Base-by-base conservation (phyloP, 2,888 invertebrate genomes). In the Parnassius orleans region DNA sequence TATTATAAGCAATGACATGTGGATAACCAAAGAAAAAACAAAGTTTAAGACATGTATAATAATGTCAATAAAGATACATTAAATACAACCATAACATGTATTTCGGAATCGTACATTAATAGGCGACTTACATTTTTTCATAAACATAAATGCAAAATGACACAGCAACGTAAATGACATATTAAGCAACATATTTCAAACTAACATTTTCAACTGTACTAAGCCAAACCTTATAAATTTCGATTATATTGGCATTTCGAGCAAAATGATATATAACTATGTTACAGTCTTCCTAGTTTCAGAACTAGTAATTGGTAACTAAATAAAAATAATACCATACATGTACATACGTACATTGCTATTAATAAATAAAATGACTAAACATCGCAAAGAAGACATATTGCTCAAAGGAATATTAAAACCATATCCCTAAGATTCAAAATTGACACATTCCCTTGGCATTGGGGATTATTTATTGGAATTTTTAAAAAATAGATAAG, bases 231-330 rank as follows among this genome's bases (percentile, higher is more conserved):
- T 3, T 46, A n/a, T 9, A 46, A 46, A 46, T 46, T 9, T 46
- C 46, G 3, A 33, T 33, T 46, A 10, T 46, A 14, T 47, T 47
- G 47, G 47, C 48, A 14, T 24, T 24, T 51, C 10, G 24, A 51
- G 2, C 9, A 51, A 24, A 10, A 24, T 15, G 10, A 33, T 33
- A 33, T 33, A 7, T 3, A 46, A 46, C 42, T 15, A 51, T 46
- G 41, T 19, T 33, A 51, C 55, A 61, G 55, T 61, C 61, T 57
- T 57, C 19, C 48, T 43, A 61, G 62, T 47, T 53, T 53, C 24
- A 15, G 15, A 62, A 61, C 57, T 57, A 63, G 63, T 48, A 14
- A 63, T 56, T 63, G 63, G 63, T 63, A 63, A 63, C 63, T 54
- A 58, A 50, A 54, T 44, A 63, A 50, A 57, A 43, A 51, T 10